phyloP scores from a whole-genome alignment of 2,113 vertebrate genomes.

The Corythoichthys intestinalis region DNA sequence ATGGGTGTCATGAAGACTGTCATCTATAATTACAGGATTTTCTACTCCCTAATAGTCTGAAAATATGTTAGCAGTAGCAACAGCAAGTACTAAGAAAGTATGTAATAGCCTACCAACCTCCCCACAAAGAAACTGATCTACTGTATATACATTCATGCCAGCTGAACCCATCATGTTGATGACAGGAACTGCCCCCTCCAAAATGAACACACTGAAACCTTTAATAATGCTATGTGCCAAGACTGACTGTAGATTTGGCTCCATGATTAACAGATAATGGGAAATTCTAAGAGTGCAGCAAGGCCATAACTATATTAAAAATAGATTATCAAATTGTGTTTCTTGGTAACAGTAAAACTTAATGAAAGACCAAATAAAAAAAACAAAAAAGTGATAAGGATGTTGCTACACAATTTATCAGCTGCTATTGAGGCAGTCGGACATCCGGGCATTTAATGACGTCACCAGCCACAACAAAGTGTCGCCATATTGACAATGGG shows the following conservation, averaged over 20 bases:
- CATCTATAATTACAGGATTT: conserved; percentile 1
- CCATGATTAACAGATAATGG: not conserved
- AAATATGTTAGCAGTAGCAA: conserved; percentile 23
- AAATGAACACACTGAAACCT: conserved; percentile 10
- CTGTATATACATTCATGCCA: conserved; percentile 2
- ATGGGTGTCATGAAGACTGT: not conserved
- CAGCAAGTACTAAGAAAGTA: not conserved
- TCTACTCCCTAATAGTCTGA: conserved; percentile 14
- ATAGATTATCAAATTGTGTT: no score
- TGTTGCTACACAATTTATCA: not conserved
- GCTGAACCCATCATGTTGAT: conserved; percentile 14
- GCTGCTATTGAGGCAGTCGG: not conserved
- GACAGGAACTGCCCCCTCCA: not conserved
- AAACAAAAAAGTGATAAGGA: not conserved
- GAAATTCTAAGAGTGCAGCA: not conserved
- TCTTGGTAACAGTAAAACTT: no score
- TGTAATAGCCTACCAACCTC: not conserved
- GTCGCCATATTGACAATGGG: no score
- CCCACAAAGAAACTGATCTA: not conserved
- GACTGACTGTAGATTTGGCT: not conserved
- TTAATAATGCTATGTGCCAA: not conserved
- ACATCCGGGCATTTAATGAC: not conserved
- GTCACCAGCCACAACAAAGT: no score
- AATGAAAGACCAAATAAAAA: not conserved
- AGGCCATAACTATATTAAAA: no score